These are phyloP conservation scores for Hemibagrus guttatus DNA, from an alignment of 2,797 vertebrate species.

Conservation along the genomic window DNA sequence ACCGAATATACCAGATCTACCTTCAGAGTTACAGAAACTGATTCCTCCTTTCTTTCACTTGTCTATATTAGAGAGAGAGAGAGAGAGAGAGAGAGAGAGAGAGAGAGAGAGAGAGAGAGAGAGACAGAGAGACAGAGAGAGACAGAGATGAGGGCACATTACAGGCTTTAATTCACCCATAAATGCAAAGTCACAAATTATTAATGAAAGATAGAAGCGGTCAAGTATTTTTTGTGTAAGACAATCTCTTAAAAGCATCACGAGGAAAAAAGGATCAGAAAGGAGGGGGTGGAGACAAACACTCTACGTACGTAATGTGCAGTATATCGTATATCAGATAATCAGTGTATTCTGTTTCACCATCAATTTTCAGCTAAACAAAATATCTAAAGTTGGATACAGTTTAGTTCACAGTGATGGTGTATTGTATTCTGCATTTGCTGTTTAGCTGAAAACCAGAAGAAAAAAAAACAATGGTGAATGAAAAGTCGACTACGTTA, in stretches of 20 bases:
- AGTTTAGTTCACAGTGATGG: background rate
- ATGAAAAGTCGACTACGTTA: background rate
- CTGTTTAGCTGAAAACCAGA: background rate
- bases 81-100: background rate
- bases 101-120: slow-evolving; percentile 2
- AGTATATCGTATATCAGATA: background rate
- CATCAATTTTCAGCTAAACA: background rate
- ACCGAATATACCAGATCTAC: background rate
- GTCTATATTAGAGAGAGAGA: slow-evolving; percentile 5
- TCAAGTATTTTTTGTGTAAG: background rate
- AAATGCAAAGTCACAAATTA: background rate
- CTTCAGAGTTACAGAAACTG: background rate
- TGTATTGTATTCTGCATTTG: background rate
- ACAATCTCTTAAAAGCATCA: slow-evolving; percentile 16
- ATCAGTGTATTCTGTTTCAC: background rate
- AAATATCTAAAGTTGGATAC: no score
- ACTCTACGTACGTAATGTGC: background rate
- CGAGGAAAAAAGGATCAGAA: background rate
- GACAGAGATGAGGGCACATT: background rate
- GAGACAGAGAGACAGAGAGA: background rate
- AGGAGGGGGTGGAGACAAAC: background rate
- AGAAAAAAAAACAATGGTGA: background rate
- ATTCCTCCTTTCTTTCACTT: background rate
- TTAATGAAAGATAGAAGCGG: slow-evolving; percentile 5
- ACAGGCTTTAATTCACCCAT: slow-evolving; percentile 1